phyloP scores from a whole-genome alignment of 2,888 invertebrate genomes.

The Cerceris ruficornis region DNA sequence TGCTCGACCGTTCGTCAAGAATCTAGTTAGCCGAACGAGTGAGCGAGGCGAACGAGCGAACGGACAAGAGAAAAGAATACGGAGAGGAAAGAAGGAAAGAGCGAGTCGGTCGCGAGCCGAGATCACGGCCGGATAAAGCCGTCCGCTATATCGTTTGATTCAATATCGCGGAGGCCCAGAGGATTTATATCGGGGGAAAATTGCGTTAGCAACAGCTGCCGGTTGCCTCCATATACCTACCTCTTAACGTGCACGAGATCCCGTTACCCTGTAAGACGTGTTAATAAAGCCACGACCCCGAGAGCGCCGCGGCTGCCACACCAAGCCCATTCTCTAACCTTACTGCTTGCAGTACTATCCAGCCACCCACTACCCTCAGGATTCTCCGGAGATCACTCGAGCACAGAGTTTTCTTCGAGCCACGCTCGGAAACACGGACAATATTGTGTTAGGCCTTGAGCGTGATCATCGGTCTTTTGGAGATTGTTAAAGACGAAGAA shows the following conservation, averaged over 20 bases:
- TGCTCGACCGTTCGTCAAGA: constrained; percentile 55
- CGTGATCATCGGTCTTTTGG: constrained; percentile 22
- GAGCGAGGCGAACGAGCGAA: neutral
- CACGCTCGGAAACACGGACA: constrained; percentile 30
- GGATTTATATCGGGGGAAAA: constrained; percentile 76
- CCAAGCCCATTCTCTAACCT: constrained; percentile 54
- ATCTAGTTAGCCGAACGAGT: constrained; percentile 62
- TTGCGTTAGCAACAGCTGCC: constrained; percentile 77
- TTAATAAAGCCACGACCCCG: constrained; percentile 69
- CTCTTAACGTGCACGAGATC: constrained; percentile 66
- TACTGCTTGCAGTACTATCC: constrained; percentile 32
- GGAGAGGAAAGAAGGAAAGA: constrained; percentile 5
- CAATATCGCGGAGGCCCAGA: constrained; percentile 69
- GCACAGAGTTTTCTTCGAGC: constrained; percentile 53
- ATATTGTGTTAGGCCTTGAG: constrained; percentile 3
- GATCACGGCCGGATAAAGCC: constrained; percentile 56
- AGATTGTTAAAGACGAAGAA: neutral
- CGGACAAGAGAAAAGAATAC: neutral
- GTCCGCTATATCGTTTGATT: constrained; percentile 71
- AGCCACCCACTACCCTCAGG: constrained; percentile 12
- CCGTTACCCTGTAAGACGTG: constrained; percentile 68
- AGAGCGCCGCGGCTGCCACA: constrained; percentile 43
- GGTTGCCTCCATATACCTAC: constrained; percentile 62
- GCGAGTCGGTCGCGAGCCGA: constrained; percentile 22
- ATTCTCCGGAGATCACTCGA: constrained; percentile 52